These are phyloP conservation scores for Gnathochromis pfefferi DNA, from an alignment of 2,113 vertebrate species.

Conservation along the genomic window DNA sequence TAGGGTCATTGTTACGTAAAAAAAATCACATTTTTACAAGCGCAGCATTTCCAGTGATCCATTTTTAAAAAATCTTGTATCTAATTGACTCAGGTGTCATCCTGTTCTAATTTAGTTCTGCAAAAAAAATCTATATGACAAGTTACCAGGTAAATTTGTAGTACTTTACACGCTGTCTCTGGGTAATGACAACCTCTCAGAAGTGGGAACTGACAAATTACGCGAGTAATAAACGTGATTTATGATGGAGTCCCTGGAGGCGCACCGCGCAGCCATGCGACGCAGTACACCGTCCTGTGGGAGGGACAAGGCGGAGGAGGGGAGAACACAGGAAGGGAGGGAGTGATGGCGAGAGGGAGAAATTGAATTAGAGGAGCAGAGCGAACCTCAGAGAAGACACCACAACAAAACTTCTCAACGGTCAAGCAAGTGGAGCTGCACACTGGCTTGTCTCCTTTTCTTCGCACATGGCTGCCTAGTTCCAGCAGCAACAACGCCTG, in stretches of 20 bases:
- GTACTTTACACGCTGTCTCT: not conserved
- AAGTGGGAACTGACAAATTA: slow-evolving; percentile 25
- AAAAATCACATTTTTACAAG: not conserved
- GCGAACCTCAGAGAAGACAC: slow-evolving; percentile 44
- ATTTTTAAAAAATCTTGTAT: not conserved
- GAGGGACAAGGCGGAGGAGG: slow-evolving; percentile 45
- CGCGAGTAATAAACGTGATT: slow-evolving; percentile 36
- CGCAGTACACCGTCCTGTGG: slow-evolving; percentile 38
- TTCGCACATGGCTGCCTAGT: slow-evolving; percentile 53
- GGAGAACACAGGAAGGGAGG: slow-evolving; percentile 40
- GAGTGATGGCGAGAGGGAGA: slow-evolving; percentile 63
- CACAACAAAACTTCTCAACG: slow-evolving; percentile 56
- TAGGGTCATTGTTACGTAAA: not conserved
- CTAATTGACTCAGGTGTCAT: not conserved
- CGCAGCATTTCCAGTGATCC: not conserved
- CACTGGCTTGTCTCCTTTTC: not conserved
- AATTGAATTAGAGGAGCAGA: slow-evolving; percentile 67
- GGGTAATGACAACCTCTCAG: not conserved
- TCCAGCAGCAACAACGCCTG: not conserved
- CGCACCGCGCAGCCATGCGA: slow-evolving; percentile 10
- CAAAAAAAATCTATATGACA: not conserved
- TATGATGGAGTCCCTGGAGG: slow-evolving; percentile 30
- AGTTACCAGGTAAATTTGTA: not conserved
- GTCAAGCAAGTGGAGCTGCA: slow-evolving; percentile 43
- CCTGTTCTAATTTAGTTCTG: not conserved